Evolutionary conservation across 2,797 vertebrate genomes (phyloP).

Genomic region (Enteromius mattozi): DNA sequence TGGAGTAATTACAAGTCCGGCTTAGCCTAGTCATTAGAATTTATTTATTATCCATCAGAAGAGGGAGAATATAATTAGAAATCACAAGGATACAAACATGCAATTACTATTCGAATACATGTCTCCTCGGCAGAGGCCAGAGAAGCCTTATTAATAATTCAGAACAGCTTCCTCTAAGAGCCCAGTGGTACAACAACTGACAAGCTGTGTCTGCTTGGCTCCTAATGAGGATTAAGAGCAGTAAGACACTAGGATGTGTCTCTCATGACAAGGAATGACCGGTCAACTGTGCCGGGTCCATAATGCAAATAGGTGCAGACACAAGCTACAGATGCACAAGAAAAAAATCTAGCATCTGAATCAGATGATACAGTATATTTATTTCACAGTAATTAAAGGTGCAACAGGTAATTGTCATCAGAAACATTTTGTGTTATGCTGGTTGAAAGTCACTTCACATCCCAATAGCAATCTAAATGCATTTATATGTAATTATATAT

Average conservation of each 20-base stretch:
- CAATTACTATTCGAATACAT: conserved; percentile 69
- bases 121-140: conserved; percentile 50
- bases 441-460: no score
- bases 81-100: conserved; percentile 63
- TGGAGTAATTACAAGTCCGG: conserved; percentile 61
- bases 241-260: conserved; percentile 52
- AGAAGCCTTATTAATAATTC: conserved; percentile 68
- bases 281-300: conserved; percentile 26
- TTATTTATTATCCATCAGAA: conserved; percentile 68
- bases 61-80: conserved; percentile 67
- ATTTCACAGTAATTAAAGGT: background rate
- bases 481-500: no score
- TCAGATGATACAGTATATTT: background rate
- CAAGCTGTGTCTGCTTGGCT: conserved; percentile 51
- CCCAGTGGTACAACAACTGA: conserved; percentile 52
- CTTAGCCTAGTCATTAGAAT: conserved; percentile 64
- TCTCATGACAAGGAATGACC: conserved; percentile 53
- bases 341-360: background rate
- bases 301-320: background rate
- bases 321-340: background rate
- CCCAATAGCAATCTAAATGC: no score
- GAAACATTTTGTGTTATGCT: no score
- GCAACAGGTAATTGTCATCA: no score
- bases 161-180: conserved; percentile 56
- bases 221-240: conserved; percentile 69